phyloP scores from a whole-genome alignment of 2,113 vertebrate species.

The Octodon degus region DNA sequence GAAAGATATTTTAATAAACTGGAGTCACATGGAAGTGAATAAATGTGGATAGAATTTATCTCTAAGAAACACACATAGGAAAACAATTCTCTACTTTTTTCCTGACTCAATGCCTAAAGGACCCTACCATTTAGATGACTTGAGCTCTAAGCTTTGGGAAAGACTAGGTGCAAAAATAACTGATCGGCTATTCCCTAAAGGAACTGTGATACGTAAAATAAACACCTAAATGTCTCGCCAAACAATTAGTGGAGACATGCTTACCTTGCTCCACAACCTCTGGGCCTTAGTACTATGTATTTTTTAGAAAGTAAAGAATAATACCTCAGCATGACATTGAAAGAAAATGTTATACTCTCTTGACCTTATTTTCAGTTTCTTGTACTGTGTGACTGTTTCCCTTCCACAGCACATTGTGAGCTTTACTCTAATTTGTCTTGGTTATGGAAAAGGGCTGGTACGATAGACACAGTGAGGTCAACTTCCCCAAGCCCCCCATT shows the following conservation, averaged over 20 bases:
- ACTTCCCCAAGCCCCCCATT: background rate
- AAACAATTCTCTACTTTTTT: background rate
- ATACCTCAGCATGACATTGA: background rate
- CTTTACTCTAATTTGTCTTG: background rate
- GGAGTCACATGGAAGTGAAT: background rate
- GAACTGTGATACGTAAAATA: background rate
- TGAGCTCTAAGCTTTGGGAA: background rate
- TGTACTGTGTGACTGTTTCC: background rate
- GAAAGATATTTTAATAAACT: conserved; percentile 48
- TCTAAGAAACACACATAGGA: conserved; percentile 4
- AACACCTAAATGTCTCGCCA: background rate
- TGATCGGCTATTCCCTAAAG: background rate
- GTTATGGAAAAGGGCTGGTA: background rate
- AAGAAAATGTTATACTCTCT: background rate
- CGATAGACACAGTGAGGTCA: background rate
- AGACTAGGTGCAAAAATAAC: background rate
- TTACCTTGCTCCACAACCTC: background rate
- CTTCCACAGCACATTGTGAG: background rate
- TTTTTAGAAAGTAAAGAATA: conserved; percentile 18
- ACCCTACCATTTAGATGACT: background rate
- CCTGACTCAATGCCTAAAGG: background rate
- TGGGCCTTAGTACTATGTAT: background rate
- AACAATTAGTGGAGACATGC: background rate
- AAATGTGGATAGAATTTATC: background rate
- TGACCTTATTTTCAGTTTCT: background rate